Evolutionary conservation across 2,888 invertebrate species (phyloP), one percentile per base, ranked within the genome.

Genomic region (Xestia xanthographa): DNA sequence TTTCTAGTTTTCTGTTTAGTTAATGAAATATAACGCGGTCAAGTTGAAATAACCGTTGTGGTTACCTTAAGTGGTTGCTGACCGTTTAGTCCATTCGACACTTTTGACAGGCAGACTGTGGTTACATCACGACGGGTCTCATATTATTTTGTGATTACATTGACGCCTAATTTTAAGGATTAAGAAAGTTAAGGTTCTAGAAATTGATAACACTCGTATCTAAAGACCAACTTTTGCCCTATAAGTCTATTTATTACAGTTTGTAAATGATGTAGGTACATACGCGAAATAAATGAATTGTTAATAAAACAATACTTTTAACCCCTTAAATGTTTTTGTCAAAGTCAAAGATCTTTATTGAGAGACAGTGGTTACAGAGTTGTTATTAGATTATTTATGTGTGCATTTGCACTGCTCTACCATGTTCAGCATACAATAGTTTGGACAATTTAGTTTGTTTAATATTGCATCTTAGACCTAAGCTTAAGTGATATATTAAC

Each of bases 41-140:
- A 79, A 79, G 66, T 73, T 70, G 38, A 79, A 69, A 22, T 56
- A 69, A 65, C 34, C 26, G 50, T 62, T 69, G 76, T 14, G 66
- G 82, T 75, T 48, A 38, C 8, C n/a, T 20, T 22, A 48, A 62
- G 48, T 67, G 12, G 9, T 53, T 70, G 22, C 29, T n/a, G n/a
- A 75, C 50, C 38, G 50, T 68, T 14, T 63, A 66, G 5, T 62
- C 20, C 20, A 20, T 5, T 12, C 5, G 38, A 75, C 11, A 43
- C 34, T 70, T 26, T 29, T 63, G 20, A 56, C 14, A 48, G 76
- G 66, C 68, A 41, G 53, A 14, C 17, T 75, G 29, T 34, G 29
- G 17, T 76, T 53, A n/a, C 63, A 53, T 65, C 34, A 58, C n/a
- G 50, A 56, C 22, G 6, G 12, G 53, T 50, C n/a, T 20, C 12